phyloP scores from a whole-genome alignment of 2,113 vertebrate genomes.

The Perca schrenkii region DNA sequence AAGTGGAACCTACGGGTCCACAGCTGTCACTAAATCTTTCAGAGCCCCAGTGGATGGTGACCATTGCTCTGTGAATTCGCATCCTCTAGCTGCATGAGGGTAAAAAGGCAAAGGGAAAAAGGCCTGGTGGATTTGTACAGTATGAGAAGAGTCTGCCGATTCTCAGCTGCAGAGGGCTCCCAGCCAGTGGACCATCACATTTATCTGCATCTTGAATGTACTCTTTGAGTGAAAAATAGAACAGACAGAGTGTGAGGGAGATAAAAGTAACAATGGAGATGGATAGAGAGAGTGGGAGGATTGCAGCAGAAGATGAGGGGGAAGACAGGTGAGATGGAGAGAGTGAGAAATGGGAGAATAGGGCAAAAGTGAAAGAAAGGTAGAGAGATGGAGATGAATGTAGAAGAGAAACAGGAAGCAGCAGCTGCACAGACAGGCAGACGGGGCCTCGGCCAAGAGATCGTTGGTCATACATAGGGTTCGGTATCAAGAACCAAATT shows the following conservation, averaged over 20 bases:
- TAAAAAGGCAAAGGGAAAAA: conserved; percentile 3
- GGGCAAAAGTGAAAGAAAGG: background rate
- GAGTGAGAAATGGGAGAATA: conserved; percentile 26
- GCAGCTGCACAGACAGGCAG: conserved; percentile 1
- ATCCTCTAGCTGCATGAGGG: conserved; percentile 29
- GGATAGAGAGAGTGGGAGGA: conserved; percentile 47
- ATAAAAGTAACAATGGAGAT: conserved; percentile 41
- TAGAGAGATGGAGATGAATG: conserved; percentile 31
- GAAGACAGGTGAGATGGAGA: conserved; percentile 33
- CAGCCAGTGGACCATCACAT: conserved; percentile 54
- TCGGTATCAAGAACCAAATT: background rate
- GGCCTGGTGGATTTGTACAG: conserved; percentile 15
- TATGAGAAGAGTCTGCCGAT: conserved; percentile 17
- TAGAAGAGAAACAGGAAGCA: background rate
- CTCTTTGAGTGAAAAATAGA: conserved; percentile 42
- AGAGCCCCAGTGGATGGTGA: conserved; percentile 31
- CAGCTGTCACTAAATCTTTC: conserved; percentile 53
- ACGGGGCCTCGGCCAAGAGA: background rate
- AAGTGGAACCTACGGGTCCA: conserved; percentile 8
- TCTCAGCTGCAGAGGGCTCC: conserved; percentile 37
- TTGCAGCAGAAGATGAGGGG: conserved; percentile 39
- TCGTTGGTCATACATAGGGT: background rate
- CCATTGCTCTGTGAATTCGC: conserved; percentile 37
- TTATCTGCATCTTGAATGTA: conserved; percentile 56
- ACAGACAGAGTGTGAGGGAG: conserved; percentile 7